Evolutionary conservation across 1,140 invertebrate genomes (phyloP).

Genomic region (Drosophila aff.): DNA sequence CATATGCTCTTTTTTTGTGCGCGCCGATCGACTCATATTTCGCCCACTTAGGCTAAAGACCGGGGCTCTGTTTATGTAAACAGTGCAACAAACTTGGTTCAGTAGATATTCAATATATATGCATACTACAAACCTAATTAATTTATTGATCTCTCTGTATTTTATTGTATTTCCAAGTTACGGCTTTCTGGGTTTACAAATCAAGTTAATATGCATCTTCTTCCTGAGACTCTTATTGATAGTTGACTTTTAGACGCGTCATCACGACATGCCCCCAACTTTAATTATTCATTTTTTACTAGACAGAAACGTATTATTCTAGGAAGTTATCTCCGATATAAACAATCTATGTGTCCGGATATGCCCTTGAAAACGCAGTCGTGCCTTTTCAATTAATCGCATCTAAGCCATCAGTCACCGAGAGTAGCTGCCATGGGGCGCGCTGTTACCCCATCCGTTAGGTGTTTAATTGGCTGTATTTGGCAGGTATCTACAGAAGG

Average conservation of each 20-base stretch:
- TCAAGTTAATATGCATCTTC: not conserved
- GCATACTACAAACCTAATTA: not conserved
- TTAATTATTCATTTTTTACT: not conserved
- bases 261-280: not conserved
- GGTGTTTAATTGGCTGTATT: slow-evolving; percentile 6
- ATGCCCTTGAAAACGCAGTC: slow-evolving; percentile 3
- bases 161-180: too few relatives aligned
- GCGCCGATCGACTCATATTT: too few relatives aligned
- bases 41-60: too few relatives aligned
- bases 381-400: slow-evolving; percentile 6
- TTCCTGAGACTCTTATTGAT: not conserved
- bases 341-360: not conserved
- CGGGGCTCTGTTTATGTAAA: too few relatives aligned
- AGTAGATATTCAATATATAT: too few relatives aligned
- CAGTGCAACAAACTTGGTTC: too few relatives aligned
- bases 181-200: too few relatives aligned
- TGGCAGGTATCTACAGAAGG: not conserved
- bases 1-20: too few relatives aligned
- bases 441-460: not conserved
- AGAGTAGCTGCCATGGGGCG: not conserved
- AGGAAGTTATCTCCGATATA: not conserved
- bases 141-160: not conserved
- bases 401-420: slow-evolving; percentile 3
- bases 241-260: not conserved
- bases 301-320: not conserved